phyloP scores from a whole-genome alignment of 2,797 vertebrate species.

The Simalia tracyae region DNA sequence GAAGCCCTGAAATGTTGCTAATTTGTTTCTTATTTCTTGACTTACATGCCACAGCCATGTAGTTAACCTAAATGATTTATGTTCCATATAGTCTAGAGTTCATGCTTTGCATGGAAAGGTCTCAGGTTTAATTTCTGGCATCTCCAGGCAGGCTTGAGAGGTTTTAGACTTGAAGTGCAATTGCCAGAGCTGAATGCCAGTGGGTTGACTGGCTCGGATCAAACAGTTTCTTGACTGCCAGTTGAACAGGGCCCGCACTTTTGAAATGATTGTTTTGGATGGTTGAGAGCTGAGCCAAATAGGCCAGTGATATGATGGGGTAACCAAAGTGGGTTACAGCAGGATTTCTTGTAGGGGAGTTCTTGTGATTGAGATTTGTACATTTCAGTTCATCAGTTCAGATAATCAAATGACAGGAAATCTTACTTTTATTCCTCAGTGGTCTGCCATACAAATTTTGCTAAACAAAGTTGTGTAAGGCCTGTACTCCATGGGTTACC shows the following conservation, averaged over 20 bases:
- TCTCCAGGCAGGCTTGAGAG: not conserved
- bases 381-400: not conserved
- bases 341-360: not conserved
- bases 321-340: not conserved
- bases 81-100: not conserved
- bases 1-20: not conserved
- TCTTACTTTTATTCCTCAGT: too few relatives aligned
- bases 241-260: not conserved
- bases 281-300: not conserved
- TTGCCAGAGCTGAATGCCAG: not conserved
- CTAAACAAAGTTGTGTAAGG: not conserved
- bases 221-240: not conserved
- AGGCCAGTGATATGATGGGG: not conserved
- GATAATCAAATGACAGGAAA: not conserved
- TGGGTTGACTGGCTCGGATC: not conserved
- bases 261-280: not conserved
- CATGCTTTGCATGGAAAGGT: not conserved
- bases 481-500: not conserved
- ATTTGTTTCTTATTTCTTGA: not conserved
- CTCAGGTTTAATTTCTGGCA: not conserved
- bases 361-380: not conserved
- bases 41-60: not conserved
- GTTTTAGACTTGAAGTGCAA: not conserved
- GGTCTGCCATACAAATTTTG: not conserved
- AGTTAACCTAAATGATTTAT: not conserved